Conservation (phyloP, 2,113 vertebrate species). For the Callipepla californica region DNA sequence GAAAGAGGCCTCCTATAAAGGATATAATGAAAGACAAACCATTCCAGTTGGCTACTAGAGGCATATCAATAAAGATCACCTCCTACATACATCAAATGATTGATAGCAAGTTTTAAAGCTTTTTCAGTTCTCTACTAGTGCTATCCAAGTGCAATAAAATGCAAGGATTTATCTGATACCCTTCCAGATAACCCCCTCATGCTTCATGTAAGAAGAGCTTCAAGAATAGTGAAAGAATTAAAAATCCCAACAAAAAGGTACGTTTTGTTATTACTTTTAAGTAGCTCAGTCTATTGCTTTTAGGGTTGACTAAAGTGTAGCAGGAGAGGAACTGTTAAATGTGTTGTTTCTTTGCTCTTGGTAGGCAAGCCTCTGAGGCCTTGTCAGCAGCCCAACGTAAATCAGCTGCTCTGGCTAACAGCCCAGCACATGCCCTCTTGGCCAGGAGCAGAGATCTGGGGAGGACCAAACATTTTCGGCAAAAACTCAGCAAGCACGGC, state of each 20-base stretch:
- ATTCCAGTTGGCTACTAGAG: conserved; percentile 65
- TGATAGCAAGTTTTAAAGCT: conserved; percentile 75
- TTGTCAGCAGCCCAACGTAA: neutral
- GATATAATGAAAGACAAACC: conserved; percentile 71
- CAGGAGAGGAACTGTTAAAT: neutral
- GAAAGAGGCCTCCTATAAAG: conserved; percentile 70
- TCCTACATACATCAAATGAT: conserved; percentile 73
- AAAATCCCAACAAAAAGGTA: conserved; percentile 21
- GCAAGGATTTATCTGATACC: conserved; percentile 64
- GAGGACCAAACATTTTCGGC: neutral
- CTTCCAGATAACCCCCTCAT: conserved; percentile 63
- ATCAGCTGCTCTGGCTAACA: neutral
- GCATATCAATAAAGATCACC: conserved; percentile 73
- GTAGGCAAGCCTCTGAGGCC: neutral
- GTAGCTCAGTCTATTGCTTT: conserved; percentile 30
- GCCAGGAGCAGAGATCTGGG: neutral
- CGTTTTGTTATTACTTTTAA: conserved; percentile 50
- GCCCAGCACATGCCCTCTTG: neutral
- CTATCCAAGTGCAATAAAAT: conserved; percentile 68
- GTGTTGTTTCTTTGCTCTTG: neutral
- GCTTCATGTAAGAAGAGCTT: conserved; percentile 49
- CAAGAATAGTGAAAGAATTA: conserved; percentile 29
- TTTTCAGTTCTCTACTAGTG: conserved; percentile 73
- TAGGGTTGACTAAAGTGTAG: neutral
- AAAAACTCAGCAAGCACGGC: neutral